Conservation (phyloP, 2,797 vertebrate species). For the Pseudotriccus pelzelni region DNA sequence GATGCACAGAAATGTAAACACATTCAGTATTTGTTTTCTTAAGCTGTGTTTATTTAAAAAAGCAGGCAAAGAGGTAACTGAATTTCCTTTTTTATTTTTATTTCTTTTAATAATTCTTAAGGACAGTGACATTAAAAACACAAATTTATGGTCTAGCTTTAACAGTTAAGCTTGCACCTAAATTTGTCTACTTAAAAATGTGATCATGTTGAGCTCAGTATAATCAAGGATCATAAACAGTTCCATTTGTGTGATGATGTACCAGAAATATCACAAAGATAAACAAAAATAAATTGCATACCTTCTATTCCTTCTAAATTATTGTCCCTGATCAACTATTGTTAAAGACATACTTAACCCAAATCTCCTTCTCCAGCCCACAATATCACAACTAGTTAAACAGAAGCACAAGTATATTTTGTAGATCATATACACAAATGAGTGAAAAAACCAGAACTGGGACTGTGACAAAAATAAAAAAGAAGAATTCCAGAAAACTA, state of each 20-base stretch:
- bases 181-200: background rate
- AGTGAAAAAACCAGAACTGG: background rate
- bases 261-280: background rate
- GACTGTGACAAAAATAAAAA: background rate
- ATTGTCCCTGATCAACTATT: background rate
- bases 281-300: background rate
- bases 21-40: background rate
- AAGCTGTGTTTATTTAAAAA: background rate
- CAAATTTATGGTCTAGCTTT: background rate
- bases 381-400: background rate
- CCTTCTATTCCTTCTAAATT: background rate
- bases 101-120: background rate
- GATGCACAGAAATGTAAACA: background rate
- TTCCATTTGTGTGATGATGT: background rate
- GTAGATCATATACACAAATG: background rate
- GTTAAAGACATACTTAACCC: background rate
- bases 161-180: background rate
- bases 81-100: background rate
- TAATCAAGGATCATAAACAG: background rate
- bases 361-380: background rate
- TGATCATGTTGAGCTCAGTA: background rate
- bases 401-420: background rate
- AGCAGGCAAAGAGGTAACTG: background rate
- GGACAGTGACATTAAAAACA: background rate
- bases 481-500: background rate